A percentile compares a stretch with the other conserved stretches of the same genome.
Evolutionary conservation across 2,797 vertebrate species (phyloP).

Genomic region (Pantherophis vulpinus): DNA sequence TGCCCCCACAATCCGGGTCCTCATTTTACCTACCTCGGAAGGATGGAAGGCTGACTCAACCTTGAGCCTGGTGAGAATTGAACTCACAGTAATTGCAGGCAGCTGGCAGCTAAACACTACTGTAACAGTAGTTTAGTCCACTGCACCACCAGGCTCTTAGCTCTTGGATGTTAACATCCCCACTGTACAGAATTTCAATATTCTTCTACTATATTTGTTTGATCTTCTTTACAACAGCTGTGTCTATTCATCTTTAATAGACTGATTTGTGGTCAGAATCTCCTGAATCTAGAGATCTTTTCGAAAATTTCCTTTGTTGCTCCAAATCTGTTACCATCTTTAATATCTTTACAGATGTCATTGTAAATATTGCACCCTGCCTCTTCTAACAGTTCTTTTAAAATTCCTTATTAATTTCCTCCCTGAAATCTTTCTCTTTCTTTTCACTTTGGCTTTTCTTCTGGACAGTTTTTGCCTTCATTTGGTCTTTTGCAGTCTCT

Average conservation of each 20-base stretch:
- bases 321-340: not conserved
- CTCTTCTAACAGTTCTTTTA: not conserved
- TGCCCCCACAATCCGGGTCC: too few species aligned
- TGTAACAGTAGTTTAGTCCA: too few species aligned
- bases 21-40: too few species aligned
- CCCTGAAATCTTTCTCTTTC: not conserved
- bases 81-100: too few species aligned
- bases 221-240: not conserved
- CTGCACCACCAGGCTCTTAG: too few species aligned
- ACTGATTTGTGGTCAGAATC: not conserved
- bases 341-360: not conserved
- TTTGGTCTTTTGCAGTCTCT: not conserved
- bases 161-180: not conserved
- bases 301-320: not conserved
- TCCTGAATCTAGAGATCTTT: not conserved
- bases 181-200: not conserved
- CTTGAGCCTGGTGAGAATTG: too few species aligned
- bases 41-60: too few species aligned
- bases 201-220: not conserved
- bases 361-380: not conserved
- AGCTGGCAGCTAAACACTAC: too few species aligned
- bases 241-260: not conserved
- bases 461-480: not conserved
- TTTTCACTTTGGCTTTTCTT: not conserved
- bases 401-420: not conserved